Evolutionary conservation across 2,113 vertebrate genomes (phyloP).

Genomic region (Xenus cinereus): DNA sequence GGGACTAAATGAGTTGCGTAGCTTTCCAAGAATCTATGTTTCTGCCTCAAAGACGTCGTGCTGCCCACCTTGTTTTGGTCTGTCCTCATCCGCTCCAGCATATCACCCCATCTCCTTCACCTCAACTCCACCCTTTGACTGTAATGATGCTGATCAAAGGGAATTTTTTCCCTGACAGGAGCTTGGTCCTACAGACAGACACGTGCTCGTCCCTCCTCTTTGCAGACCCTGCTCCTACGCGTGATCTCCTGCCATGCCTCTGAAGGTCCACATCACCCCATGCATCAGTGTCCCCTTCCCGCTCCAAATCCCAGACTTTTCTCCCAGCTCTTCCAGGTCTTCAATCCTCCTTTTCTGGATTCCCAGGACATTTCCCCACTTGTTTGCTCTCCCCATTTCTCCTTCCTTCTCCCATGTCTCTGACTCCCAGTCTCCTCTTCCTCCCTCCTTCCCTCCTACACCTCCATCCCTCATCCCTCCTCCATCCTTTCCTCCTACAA

Average conservation of each 20-base stretch:
- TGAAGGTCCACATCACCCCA: neutral
- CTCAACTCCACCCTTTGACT: neutral
- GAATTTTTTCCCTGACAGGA: neutral
- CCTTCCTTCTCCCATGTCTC: neutral
- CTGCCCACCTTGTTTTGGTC: neutral
- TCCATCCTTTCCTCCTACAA: neutral
- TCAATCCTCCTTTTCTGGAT: neutral
- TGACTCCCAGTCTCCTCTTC: neutral
- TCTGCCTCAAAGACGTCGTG: neutral
- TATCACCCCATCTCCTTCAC: neutral
- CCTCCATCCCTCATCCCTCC: neutral
- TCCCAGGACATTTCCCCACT: neutral
- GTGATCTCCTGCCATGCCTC: neutral
- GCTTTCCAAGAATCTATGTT: constrained; percentile 15
- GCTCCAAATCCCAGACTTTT: neutral
- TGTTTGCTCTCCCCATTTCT: neutral
- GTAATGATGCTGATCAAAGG: neutral
- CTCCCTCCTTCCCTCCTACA: neutral
- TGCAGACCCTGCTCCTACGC: neutral
- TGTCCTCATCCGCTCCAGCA: neutral
- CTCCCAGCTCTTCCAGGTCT: neutral
- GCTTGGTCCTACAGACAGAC: neutral
- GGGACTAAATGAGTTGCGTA: neutral
- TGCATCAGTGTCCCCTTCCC: accelerated
- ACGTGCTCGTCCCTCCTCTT: neutral